These are phyloP conservation scores for Furcifer pardalis DNA, from an alignment of 2,797 vertebrate species.

Conservation along the genomic window DNA sequence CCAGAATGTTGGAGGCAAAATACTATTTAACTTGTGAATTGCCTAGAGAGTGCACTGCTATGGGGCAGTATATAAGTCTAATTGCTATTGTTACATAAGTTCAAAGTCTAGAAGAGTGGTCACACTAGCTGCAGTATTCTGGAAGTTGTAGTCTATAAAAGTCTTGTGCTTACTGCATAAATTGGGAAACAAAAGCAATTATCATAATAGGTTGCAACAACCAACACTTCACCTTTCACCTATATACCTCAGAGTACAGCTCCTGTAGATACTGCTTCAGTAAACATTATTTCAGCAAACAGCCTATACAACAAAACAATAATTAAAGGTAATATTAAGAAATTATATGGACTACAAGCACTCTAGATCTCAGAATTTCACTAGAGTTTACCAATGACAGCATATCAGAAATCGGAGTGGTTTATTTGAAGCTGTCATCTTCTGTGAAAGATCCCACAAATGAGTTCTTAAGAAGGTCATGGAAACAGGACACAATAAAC, in stretches of 20 bases:
- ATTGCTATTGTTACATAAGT: too few species aligned
- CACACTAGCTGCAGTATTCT: too few species aligned
- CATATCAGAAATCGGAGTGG: not conserved
- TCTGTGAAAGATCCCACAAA: slow-evolving; percentile 3
- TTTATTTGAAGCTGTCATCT: slow-evolving; percentile 2
- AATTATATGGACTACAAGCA: not conserved
- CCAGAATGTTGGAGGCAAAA: too few species aligned
- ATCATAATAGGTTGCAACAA: not conserved
- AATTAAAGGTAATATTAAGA: not conserved
- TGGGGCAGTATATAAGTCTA: too few species aligned
- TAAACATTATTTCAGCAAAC: not conserved
- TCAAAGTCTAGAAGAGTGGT: too few species aligned
- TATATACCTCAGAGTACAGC: not conserved
- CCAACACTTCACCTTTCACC: not conserved
- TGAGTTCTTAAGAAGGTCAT: not conserved
- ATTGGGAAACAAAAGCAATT: not conserved
- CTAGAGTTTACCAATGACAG: not conserved
- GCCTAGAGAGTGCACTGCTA: too few species aligned
- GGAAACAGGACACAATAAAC: slow-evolving; percentile 14
- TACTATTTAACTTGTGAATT: too few species aligned
- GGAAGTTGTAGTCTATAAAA: too few species aligned
- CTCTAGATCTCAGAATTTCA: not conserved
- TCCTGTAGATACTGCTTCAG: not conserved
- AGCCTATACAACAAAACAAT: not conserved
- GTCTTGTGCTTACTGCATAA: not conserved